Conservation (phyloP, 2,888 invertebrate species). For the Sminthurides aquaticus region DNA sequence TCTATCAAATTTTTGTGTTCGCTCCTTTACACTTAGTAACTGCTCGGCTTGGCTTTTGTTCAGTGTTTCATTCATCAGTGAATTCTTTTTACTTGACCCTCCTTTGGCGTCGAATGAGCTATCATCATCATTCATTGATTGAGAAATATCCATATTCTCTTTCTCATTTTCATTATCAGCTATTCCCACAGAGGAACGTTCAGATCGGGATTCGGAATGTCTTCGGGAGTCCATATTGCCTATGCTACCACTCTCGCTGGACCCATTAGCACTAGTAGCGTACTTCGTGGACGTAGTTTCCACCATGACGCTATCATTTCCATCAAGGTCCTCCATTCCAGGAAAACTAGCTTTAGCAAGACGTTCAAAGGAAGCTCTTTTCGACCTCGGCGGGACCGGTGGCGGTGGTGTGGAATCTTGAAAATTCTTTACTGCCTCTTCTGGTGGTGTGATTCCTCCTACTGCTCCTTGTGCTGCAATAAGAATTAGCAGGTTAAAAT, state of each 20-base stretch:
- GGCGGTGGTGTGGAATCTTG: constrained; percentile 29
- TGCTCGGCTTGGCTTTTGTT: constrained; percentile 46
- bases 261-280: not conserved
- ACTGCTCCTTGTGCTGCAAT: not conserved
- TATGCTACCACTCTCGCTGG: not conserved
- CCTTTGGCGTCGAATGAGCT: constrained; percentile 1
- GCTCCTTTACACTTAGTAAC: constrained; percentile 79
- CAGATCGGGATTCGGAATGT: not conserved
- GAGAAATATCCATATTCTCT: constrained; percentile 27
- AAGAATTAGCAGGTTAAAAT: no score
- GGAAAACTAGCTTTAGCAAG: not conserved
- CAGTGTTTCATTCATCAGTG: not conserved
- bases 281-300: not conserved
- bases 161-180: constrained; percentile 31
- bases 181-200: not conserved
- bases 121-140: constrained; percentile 17
- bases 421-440: not conserved
- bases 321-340: not conserved
- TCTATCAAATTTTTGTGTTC: constrained; percentile 84
- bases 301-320: not conserved
- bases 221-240: not conserved
- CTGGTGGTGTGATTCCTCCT: not conserved
- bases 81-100: not conserved
- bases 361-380: constrained; percentile 23
- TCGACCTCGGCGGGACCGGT: constrained; percentile 41